phyloP scores from a whole-genome alignment of 1,140 invertebrate species.

The Amphibalanus amphitrite region DNA sequence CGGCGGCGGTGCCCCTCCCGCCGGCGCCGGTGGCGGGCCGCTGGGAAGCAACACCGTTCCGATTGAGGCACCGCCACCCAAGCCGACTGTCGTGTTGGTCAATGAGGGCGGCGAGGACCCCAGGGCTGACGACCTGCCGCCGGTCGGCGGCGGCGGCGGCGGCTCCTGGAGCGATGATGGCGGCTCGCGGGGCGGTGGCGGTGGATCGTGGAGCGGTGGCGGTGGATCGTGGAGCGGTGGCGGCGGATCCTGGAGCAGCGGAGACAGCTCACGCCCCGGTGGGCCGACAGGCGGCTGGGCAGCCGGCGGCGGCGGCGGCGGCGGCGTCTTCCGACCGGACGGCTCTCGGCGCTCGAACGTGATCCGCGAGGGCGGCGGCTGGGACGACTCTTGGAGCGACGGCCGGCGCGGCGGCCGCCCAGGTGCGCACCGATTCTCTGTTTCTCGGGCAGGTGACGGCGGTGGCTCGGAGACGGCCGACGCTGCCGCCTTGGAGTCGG shows the following conservation, averaged over 20 bases:
- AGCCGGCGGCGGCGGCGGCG: too few species aligned
- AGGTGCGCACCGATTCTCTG: neutral
- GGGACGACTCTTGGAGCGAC: neutral
- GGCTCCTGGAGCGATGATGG: neutral
- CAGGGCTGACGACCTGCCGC: neutral
- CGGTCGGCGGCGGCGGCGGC: too few species aligned
- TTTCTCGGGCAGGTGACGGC: neutral
- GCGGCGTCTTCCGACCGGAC: neutral
- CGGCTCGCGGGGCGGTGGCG: neutral
- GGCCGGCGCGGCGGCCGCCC: too few species aligned
- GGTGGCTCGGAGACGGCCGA: neutral
- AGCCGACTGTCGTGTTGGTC: neutral
- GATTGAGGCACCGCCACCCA: neutral
- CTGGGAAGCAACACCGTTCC: neutral
- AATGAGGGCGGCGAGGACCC: conserved; percentile 1
- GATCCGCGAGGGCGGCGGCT: neutral
- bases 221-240: neutral
- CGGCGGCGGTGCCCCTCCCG: too few species aligned
- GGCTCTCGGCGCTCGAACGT: neutral
- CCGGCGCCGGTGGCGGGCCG: neutral
- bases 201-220: neutral
- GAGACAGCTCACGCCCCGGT: neutral
- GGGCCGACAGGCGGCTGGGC: neutral
- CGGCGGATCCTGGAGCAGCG: too few species aligned
- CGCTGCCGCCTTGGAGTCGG: neutral